Evolutionary conservation across 2,888 invertebrate species (phyloP), one percentile per base, ranked within the genome.

Genomic region (Zygothrica quintamaculata): DNA sequence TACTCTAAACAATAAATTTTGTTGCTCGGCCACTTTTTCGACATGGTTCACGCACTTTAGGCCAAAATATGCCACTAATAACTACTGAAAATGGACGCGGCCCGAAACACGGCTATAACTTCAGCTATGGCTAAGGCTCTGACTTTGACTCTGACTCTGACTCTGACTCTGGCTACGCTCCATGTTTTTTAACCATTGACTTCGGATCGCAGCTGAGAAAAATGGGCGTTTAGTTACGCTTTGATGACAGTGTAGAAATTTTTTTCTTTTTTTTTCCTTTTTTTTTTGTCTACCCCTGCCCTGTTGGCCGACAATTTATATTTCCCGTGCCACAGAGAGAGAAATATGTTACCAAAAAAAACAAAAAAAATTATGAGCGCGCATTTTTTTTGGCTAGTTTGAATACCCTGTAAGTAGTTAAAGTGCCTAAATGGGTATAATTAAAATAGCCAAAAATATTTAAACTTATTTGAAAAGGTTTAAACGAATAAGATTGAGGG

Each of bases 181-280:
- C 64, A 69, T 40, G 52, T 64, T 42, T 33, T 31, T 33, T 44
- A 16, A 3, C 16, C 52, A 26, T 43, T 58, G 29, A 13, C 48
- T 26, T 52, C 33, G 56, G 34, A 47, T 62, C 39, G 74, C 65
- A 65, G 70, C 71, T 76, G 82, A 84, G 87, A 84, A 84, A 84
- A 84, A 85, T 88, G 84, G 88, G 88, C 87, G 87, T 90, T 90
- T 90, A 89, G 90, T 89, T 89, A 90, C 90, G 90, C 90, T 89
- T 87, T 89, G 90, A 90, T 90, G 90, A 90, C 90, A 90, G 87
- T 82, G 90, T 90, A 88, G 84, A 88, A 80, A 75, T 74, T 66
- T 70, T 61, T 62, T 42, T 40, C 39, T 51, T 58, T n/a, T n/a
- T n/a, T n/a, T n/a, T n/a, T n/a, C n/a, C n/a, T n/a, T n/a, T n/a